Base-by-base conservation (phyloP, 2,113 vertebrate genomes). In the Syrrhaptes paradoxus region DNA sequence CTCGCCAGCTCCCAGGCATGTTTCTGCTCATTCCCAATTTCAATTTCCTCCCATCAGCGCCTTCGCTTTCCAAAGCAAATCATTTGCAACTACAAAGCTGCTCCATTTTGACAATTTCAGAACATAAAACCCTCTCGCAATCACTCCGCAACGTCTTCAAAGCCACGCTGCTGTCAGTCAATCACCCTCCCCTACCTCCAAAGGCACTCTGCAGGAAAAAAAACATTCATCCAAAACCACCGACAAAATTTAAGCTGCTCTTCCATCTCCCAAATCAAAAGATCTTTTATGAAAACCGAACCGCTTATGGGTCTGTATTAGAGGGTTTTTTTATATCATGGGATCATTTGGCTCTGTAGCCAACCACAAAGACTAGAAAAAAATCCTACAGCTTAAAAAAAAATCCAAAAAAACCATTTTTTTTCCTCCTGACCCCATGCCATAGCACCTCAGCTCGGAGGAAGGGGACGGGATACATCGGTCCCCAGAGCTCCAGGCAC, bases 41-140 rank as follows among this genome's bases (percentile, higher is more conserved):
- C 90, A 55, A 71, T 93, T 93, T 87, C 87, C 67, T 84, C 67
- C 87, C 28, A 16, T 87, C 67, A 45, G 34, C 1, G 0, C 72
- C 73, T 79, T 59, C 5, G 1, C 63, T 90, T 90, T 59, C 94
- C 78, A 87, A 90, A 95, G 87, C 73, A 75, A 90, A 93, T 84
- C 38, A 93, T 74, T 93, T 83, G 72, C 83, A 49, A 31, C 82
- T 79, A 78, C 82, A 71, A 93, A 90, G 87, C 90, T 49, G 72
- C 90, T 87, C 87, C 87, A 32, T 79, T 84, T 55, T 87, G 87
- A 87, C 87, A 83, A 90, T 95, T 79, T 87, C 31, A 16, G 82
- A 74, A 79, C 90, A 54, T 65, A 54, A 90, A 95, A 79, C 10
- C 77, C 86, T 26, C 46, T 20, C 26, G 72, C 93, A 92, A 95